phyloP scores from a whole-genome alignment of 2,113 vertebrate species.

The Brachypodius melanocephalos region DNA sequence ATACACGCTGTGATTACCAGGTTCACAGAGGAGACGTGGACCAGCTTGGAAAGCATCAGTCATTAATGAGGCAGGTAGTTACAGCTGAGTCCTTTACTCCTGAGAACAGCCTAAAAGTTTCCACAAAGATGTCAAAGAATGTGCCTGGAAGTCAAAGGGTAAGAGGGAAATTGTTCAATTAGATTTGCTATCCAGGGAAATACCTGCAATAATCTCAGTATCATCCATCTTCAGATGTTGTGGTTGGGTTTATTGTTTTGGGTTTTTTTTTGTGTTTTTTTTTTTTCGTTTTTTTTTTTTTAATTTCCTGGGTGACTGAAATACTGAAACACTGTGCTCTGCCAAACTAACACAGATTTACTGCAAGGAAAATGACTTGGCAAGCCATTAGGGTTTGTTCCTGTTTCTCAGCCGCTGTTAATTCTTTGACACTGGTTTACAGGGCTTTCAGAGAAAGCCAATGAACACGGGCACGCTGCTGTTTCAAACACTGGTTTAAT shows the following conservation, averaged over 20 bases:
- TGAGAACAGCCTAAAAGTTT: neutral
- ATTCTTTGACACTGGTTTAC: slow-evolving; percentile 31
- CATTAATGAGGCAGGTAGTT: neutral
- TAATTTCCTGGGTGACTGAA: neutral
- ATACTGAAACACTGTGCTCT: neutral
- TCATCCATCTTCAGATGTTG: neutral
- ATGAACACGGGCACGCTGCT: neutral
- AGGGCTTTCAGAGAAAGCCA: slow-evolving; percentile 14
- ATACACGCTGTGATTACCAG: neutral
- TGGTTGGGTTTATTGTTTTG: neutral
- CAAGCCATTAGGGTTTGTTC: neutral
- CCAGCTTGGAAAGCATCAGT: neutral
- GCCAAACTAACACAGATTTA: slow-evolving; percentile 8
- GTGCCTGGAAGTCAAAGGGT: neutral
- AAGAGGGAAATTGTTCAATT: neutral
- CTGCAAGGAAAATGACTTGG: slow-evolving; percentile 1
- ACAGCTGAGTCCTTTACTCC: neutral
- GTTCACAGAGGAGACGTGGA: neutral
- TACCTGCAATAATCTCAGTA: neutral
- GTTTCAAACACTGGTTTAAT: slow-evolving; percentile 16
- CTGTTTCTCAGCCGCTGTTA: neutral
- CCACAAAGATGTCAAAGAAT: neutral
- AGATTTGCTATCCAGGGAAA: neutral
- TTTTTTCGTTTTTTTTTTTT: too few relatives aligned
- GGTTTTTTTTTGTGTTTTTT: too few relatives aligned